A percentile compares a stretch with the other conserved stretches of the same genome.
Evolutionary conservation across 2,888 invertebrate genomes (phyloP).

Genomic region (Molorchus minor): DNA sequence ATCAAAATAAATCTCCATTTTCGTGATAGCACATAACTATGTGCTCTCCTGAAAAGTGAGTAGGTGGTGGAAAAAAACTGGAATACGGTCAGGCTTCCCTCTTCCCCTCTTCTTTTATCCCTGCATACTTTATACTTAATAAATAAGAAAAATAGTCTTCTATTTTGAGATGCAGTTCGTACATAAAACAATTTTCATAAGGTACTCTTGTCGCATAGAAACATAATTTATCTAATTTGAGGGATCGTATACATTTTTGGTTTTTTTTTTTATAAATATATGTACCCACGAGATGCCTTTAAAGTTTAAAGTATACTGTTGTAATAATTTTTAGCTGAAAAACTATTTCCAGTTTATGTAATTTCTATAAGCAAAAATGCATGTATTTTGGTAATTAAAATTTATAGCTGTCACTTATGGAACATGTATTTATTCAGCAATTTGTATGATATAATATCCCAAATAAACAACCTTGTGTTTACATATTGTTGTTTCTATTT

Average conservation of each 20-base stretch:
- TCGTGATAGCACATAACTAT: not conserved
- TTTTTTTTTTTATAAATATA: conserved; percentile 13
- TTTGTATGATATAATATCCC: conserved; percentile 43
- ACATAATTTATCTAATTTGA: no score
- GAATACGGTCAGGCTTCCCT: no score
- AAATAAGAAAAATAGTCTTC: no score
- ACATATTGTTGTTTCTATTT: not conserved
- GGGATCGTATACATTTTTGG: conserved; percentile 14
- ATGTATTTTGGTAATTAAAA: conserved; percentile 45
- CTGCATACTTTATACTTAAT: no score
- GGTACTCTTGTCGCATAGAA: no score
- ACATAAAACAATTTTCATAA: no score
- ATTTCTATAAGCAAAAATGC: conserved; percentile 26
- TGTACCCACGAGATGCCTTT: conserved; percentile 30
- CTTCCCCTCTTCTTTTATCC: no score
- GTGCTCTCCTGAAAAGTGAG: not conserved
- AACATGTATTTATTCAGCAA: conserved; percentile 40
- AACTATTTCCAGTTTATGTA: conserved; percentile 17
- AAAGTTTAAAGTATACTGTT: conserved; percentile 34
- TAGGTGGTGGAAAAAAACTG: conserved; percentile 1
- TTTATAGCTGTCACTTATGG: conserved; percentile 35
- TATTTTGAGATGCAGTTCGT: no score
- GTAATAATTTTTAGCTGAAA: conserved; percentile 28
- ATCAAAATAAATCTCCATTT: conserved; percentile 6
- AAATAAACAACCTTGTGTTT: conserved; percentile 29